Evolutionary conservation across 1,140 invertebrate species (phyloP), one percentile per base, ranked within the genome.

Genomic region (Oryzaephilus surinamensis): DNA sequence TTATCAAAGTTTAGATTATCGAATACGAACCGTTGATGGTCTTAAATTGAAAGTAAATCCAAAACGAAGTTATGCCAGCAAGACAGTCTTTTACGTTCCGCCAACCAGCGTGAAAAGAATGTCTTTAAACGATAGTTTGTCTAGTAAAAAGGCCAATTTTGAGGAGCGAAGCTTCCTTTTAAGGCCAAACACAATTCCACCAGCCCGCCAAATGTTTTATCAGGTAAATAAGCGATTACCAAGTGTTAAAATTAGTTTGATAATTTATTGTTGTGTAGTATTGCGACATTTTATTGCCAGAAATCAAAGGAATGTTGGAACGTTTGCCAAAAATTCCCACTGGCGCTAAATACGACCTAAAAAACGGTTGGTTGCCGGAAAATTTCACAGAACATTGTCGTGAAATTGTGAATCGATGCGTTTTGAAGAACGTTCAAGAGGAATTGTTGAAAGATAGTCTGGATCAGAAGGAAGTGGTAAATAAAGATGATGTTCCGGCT

Each of bases 1-100:
- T 27, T 93, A 89, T 61, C 91, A 96, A 63, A 80, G 78, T 7
- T 66, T 96, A 16, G 89, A 94, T 64, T 93, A 84, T 58, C 71
- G 90, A 48, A 61, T 90, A 18, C 72, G 84, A 57, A 69, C 75
- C 45, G 68, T 67, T 66, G 73, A 75, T 77, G 62, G 8, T 20
- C 19, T 10, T n/a, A 66, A 70, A 40, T 62, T 65, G 2, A 69
- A 64, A 43, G 64, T 76, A 0, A 68, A 66, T 34, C 66, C 70
- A 5, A 77, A 76, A 48, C 60, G 70, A 46, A 66, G 64, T 51
- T 70, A 72, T 49, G 55, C 65, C 3, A 60, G 68, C 13, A 71
- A 71, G 24, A 46, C 16, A 11, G 18, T 27, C 10, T 14, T 20
- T 28, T 61, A 65, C 12, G 54, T 72, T 15, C 69, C 15, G 3